Evolutionary conservation across 35 echinoderm and acorn worm genomes (phyloP).

Genomic region (Strongylocentrotus purpuratus): DNA sequence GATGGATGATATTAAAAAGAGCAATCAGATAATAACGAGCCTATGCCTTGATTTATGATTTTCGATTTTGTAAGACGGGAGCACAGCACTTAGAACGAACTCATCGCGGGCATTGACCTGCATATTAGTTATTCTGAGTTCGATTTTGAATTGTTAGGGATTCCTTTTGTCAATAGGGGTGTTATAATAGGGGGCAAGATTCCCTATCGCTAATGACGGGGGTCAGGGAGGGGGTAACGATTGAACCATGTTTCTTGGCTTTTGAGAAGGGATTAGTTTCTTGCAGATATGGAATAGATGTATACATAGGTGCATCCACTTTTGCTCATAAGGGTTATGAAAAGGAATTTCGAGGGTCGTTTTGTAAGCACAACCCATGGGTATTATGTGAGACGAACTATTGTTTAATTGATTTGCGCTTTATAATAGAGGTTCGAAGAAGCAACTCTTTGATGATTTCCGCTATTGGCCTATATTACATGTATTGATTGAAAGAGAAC

Average conservation of each 20-base stretch:
- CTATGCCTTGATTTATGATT: conserved; percentile 23
- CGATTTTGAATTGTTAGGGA: conserved; percentile 22
- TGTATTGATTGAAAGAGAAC: background rate
- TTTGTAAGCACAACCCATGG: background rate
- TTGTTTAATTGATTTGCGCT: conserved; percentile 13
- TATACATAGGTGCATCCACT: background rate
- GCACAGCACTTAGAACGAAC: background rate
- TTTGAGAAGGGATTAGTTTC: background rate
- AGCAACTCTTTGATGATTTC: background rate
- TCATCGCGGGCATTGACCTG: background rate
- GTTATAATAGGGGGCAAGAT: background rate
- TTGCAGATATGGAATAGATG: background rate
- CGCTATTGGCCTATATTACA: background rate
- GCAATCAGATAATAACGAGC: background rate
- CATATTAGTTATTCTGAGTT: conserved; percentile 11
- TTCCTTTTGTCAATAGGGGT: background rate
- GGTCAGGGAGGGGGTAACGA: conserved; percentile 20
- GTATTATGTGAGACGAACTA: background rate
- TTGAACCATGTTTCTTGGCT: conserved; percentile 35
- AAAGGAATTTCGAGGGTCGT: background rate
- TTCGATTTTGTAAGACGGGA: background rate
- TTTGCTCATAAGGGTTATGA: background rate
- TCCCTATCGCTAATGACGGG: background rate
- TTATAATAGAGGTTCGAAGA: background rate
- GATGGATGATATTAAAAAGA: background rate